Evolutionary conservation across 2,113 vertebrate species (phyloP).

Genomic region (Atlantisia rogersi): DNA sequence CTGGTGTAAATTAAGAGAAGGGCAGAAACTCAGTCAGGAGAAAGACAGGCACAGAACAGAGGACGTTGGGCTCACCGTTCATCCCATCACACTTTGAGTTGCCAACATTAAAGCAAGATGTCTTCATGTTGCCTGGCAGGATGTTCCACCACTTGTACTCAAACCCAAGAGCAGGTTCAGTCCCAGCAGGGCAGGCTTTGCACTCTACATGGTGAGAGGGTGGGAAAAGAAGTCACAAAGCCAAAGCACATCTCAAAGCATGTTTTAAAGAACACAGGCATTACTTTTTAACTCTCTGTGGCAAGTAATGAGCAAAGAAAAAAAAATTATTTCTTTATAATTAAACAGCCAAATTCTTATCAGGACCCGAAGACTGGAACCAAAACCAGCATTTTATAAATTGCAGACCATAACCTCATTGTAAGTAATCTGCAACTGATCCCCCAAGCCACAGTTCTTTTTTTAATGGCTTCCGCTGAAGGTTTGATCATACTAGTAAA

Average conservation of each 20-base stretch:
- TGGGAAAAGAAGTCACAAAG: not conserved
- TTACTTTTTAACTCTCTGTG: not conserved
- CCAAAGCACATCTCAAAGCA: not conserved
- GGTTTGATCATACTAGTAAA: not conserved
- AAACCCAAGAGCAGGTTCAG: constrained; percentile 89
- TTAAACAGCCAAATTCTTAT: not conserved
- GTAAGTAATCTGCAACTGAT: not conserved
- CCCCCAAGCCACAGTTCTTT: not conserved
- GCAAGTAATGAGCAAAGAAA: not conserved
- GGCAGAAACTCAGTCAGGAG: not conserved
- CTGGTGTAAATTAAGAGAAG: not conserved
- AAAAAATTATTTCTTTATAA: not conserved
- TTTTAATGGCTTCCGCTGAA: not conserved
- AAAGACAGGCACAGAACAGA: not conserved
- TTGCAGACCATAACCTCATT: rapidly evolving
- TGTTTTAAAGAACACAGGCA: not conserved
- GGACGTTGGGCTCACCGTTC: constrained; percentile 84
- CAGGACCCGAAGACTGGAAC: not conserved
- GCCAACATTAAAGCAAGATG: constrained; percentile 95
- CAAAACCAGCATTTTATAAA: not conserved
- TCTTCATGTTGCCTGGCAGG: constrained; percentile 93
- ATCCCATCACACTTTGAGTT: constrained; percentile 95
- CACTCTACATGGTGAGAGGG: constrained; percentile 77
- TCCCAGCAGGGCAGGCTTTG: constrained; percentile 89
- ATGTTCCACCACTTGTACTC: constrained; percentile 99